Evolutionary conservation across 2,888 invertebrate genomes (phyloP).

Genomic region (Drosophila mettleri): DNA sequence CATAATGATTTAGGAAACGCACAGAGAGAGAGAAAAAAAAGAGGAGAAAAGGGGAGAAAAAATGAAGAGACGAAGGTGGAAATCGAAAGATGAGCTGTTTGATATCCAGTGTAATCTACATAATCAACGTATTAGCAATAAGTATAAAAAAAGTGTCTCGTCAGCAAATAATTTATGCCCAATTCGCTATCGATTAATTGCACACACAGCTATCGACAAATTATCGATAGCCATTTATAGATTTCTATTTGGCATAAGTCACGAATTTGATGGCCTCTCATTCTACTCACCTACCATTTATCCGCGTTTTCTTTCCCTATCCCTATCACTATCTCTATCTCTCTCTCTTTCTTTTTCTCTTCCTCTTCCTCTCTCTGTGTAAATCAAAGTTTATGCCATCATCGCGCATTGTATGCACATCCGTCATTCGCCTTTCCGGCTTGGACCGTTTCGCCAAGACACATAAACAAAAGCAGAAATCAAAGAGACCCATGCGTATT

Average conservation of each 20-base stretch:
- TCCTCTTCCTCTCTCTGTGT: neutral
- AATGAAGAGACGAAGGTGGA: no score
- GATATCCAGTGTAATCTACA: no score
- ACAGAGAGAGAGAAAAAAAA: constrained; percentile 8
- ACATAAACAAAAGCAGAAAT: constrained; percentile 1
- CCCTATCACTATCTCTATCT: neutral
- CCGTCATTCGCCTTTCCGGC: constrained; percentile 52
- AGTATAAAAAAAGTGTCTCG: neutral
- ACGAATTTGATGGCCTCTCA: constrained; percentile 1
- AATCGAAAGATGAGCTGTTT: no score
- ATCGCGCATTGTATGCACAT: constrained; percentile 29
- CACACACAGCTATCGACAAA: neutral
- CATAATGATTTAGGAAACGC: constrained; percentile 39
- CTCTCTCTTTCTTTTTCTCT: constrained; percentile 3
- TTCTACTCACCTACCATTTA: neutral
- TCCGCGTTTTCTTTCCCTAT: neutral
- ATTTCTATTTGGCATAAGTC: constrained; percentile 41
- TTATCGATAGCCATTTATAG: neutral
- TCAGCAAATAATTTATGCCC: neutral
- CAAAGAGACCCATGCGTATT: constrained; percentile 27
- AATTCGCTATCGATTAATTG: neutral
- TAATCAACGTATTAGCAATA: no score
- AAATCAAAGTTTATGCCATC: constrained; percentile 10
- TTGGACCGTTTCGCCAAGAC: constrained; percentile 36
- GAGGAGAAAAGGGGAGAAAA: neutral